Evolutionary conservation across 2,888 invertebrate genomes (phyloP).

Genomic region (Megastigmus dorsalis): DNA sequence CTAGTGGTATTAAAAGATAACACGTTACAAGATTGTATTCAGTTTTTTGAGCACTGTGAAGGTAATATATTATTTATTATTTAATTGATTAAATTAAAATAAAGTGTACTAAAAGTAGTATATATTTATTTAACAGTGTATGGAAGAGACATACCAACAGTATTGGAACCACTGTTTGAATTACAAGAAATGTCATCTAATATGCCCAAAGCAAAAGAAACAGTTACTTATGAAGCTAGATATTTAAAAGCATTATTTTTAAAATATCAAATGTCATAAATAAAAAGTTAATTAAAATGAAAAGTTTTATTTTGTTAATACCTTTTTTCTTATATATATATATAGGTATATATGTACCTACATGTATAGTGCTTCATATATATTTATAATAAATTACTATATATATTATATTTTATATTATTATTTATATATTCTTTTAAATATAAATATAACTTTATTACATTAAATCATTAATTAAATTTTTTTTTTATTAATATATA

Average conservation of each 20-base stretch:
- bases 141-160: conserved; percentile 88
- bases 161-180: conserved; percentile 88
- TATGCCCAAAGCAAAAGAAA: conserved; percentile 86
- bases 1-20: conserved; percentile 91
- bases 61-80: conserved; percentile 69
- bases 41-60: conserved; percentile 94
- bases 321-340: too few species aligned
- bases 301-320: too few species aligned
- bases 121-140: conserved; percentile 77
- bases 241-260: conserved; percentile 87
- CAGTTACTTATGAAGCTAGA: conserved; percentile 93
- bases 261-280: conserved; percentile 77
- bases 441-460: too few species aligned
- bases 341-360: too few species aligned
- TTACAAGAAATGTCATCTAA: conserved; percentile 80
- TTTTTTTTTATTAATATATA: too few species aligned
- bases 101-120: not conserved
- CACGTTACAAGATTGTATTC: conserved; percentile 90
- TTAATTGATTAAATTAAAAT: not conserved
- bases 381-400: too few species aligned
- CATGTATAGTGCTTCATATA: too few species aligned
- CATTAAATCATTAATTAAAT: too few species aligned
- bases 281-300: too few species aligned
- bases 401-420: not conserved
- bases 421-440: too few species aligned